A percentile compares a stretch with the other conserved stretches of the same genome.
These are phyloP conservation scores for Chrysolina oricalcia DNA, from an alignment of 2,888 invertebrate species.

Conservation along the genomic window DNA sequence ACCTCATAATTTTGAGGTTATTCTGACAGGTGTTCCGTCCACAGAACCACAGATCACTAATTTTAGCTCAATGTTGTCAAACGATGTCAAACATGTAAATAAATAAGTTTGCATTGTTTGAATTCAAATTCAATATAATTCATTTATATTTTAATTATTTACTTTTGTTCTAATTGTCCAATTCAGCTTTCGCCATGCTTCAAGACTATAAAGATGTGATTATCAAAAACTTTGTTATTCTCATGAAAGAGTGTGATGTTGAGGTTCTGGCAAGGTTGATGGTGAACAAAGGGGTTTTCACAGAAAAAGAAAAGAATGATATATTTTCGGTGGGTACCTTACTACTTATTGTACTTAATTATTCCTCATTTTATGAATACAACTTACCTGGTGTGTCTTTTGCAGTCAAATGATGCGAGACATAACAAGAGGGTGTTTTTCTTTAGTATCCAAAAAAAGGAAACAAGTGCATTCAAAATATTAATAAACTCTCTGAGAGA, in stretches of 20 bases:
- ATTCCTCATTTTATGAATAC: too few relatives aligned
- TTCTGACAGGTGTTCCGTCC: too few relatives aligned
- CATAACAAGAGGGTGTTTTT: slow-evolving; percentile 59
- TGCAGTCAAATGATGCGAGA: slow-evolving; percentile 53
- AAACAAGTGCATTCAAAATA: slow-evolving; percentile 49
- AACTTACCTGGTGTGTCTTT: slow-evolving; percentile 1
- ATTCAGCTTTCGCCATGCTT: slow-evolving; percentile 46
- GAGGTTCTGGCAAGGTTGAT: slow-evolving; percentile 47
- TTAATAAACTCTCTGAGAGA: slow-evolving; percentile 52
- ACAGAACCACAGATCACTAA: too few relatives aligned
- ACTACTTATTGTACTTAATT: too few relatives aligned
- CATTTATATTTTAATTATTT: not conserved
- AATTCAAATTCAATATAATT: too few relatives aligned
- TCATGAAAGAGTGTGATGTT: slow-evolving; percentile 55
- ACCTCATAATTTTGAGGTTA: too few relatives aligned
- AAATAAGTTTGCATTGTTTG: too few relatives aligned
- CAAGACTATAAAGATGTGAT: slow-evolving; percentile 52
- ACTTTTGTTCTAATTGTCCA: not conserved
- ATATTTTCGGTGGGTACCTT: slow-evolving; percentile 55
- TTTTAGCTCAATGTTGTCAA: too few relatives aligned
- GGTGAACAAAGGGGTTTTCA: slow-evolving; percentile 52
- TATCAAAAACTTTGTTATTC: slow-evolving; percentile 50
- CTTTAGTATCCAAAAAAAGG: slow-evolving; percentile 56
- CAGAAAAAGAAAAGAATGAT: slow-evolving; percentile 50
- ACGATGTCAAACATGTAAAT: too few relatives aligned